phyloP scores from a whole-genome alignment of 2,797 vertebrate species.

The Brotula barbata region DNA sequence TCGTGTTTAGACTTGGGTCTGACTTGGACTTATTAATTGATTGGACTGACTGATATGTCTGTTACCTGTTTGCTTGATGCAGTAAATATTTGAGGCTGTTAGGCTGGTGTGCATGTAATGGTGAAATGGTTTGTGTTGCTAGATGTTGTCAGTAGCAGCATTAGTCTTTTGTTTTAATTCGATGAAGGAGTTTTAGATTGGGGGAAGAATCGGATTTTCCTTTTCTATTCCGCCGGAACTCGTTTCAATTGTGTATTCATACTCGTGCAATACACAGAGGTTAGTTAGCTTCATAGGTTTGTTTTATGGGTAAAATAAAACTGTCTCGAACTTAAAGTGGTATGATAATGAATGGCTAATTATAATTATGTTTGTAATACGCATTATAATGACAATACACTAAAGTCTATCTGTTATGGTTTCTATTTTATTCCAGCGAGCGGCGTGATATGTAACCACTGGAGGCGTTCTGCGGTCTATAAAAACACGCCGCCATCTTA shows the following conservation, averaged over 20 bases:
- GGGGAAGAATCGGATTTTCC: conserved; percentile 62
- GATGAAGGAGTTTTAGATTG: conserved; percentile 24
- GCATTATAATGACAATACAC: too few species aligned
- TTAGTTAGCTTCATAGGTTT: background rate
- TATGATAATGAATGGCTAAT: background rate
- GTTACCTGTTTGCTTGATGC: background rate
- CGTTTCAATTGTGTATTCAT: conserved; percentile 73
- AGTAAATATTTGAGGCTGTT: background rate
- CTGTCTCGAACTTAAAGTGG: background rate
- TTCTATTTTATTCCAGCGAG: conserved; percentile 71
- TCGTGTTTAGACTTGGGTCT: too few species aligned
- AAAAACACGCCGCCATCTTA: conserved; percentile 84
- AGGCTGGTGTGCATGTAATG: background rate
- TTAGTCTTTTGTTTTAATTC: background rate
- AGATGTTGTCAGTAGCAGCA: too few species aligned
- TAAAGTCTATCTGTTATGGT: conserved; percentile 18
- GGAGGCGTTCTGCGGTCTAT: conserved; percentile 78
- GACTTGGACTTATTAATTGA: too few species aligned
- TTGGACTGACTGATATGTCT: too few species aligned
- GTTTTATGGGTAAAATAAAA: background rate
- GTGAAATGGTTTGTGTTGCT: background rate
- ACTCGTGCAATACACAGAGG: conserved; percentile 37
- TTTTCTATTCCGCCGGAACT: conserved; percentile 65
- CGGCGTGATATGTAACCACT: conserved; percentile 76
- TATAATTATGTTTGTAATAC: too few species aligned